Conservation (phyloP, 1,140 invertebrate species). For the Drosophila baimaii region DNA sequence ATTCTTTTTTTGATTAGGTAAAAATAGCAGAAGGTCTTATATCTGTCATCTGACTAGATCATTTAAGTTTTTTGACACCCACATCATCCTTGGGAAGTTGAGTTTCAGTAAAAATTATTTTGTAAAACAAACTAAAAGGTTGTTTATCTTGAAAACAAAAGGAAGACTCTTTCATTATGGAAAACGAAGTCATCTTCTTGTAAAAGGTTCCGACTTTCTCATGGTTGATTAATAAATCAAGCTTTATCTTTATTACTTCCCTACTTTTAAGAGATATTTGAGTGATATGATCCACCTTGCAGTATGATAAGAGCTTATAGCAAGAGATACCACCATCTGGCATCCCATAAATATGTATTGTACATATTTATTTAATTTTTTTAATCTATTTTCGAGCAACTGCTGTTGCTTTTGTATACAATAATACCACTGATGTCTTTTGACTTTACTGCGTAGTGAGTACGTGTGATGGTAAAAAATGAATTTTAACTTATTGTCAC, state of each 20-base stretch:
- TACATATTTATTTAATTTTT: not conserved
- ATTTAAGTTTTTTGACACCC: not conserved
- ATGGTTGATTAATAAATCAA: too few relatives aligned
- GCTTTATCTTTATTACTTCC: too few relatives aligned
- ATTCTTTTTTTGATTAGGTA: not conserved
- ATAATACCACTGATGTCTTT: too few relatives aligned
- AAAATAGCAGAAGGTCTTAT: not conserved
- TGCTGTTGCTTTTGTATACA: not conserved
- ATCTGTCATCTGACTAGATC: not conserved
- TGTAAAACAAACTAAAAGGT: too few relatives aligned
- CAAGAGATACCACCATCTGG: not conserved
- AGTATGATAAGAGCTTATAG: not conserved
- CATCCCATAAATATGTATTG: not conserved
- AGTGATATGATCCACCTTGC: not conserved
- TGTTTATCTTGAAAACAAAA: too few relatives aligned
- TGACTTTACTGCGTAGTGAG: not conserved
- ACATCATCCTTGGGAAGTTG: too few relatives aligned
- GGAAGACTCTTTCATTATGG: too few relatives aligned
- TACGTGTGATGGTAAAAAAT: not conserved
- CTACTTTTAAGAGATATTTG: too few relatives aligned
- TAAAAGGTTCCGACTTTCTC: too few relatives aligned
- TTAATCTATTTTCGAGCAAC: not conserved
- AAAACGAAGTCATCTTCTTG: too few relatives aligned
- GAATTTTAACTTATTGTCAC: not conserved
- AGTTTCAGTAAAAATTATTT: not conserved